A percentile compares a stretch with the other conserved stretches of the same genome.
Evolutionary conservation across 2,888 invertebrate species (phyloP).

Genomic region (Xanthia togata): DNA sequence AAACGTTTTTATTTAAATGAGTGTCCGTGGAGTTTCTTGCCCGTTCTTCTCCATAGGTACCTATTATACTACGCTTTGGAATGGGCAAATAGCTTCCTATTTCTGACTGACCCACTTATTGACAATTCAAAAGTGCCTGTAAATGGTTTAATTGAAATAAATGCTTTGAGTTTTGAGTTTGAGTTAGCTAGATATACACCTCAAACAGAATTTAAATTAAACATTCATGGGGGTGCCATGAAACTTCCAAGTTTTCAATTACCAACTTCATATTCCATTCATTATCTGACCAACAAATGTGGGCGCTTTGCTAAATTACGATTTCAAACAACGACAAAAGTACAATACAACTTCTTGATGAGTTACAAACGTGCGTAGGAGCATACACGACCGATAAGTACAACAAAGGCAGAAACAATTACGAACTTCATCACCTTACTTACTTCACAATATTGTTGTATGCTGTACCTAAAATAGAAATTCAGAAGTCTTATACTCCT

Average conservation of each 20-base stretch:
- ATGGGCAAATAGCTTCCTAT: too few species aligned
- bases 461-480: background rate
- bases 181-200: background rate
- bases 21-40: too few species aligned
- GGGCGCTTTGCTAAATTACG: constrained; percentile 18
- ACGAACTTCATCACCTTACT: constrained; percentile 23
- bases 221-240: too few species aligned
- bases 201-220: background rate
- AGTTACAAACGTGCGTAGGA: constrained; percentile 21
- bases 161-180: too few species aligned
- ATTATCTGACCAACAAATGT: background rate
- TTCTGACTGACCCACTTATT: too few species aligned
- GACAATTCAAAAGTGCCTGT: too few species aligned
- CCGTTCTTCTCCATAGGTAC: too few species aligned
- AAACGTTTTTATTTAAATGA: too few species aligned
- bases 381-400: constrained; percentile 12
- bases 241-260: background rate
- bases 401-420: constrained; percentile 43
- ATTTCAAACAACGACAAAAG: constrained; percentile 31
- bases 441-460: constrained; percentile 1
- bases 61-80: too few species aligned
- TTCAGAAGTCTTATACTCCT: constrained; percentile 17
- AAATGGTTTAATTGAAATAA: too few species aligned
- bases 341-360: constrained; percentile 22
- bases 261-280: background rate